Percentiles rank a stretch among this genome's conserved stretches.
These are phyloP conservation scores for Naja naja DNA, from an alignment of 2,113 vertebrate species.

Conservation along the genomic window DNA sequence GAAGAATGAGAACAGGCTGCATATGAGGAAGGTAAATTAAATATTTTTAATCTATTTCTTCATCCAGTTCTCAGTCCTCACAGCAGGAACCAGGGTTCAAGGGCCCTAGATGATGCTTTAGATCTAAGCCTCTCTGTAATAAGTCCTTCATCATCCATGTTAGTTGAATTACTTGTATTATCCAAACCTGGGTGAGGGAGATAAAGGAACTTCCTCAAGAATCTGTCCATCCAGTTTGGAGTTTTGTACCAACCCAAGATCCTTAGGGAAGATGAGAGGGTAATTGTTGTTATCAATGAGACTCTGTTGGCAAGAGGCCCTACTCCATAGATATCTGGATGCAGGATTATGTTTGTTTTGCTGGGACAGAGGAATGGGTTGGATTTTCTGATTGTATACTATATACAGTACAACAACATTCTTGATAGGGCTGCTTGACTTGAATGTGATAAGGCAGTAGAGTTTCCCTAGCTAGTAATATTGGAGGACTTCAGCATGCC, in stretches of 20 bases:
- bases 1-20: background rate
- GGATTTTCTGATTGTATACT: background rate
- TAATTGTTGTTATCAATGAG: background rate
- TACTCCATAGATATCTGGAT: background rate
- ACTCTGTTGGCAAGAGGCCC: background rate
- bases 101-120: background rate
- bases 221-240: background rate
- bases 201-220: background rate
- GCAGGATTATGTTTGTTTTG: background rate
- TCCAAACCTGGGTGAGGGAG: background rate
- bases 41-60: background rate
- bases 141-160: background rate
- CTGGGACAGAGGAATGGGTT: background rate
- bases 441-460: background rate
- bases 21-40: background rate
- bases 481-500: background rate
- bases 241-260: background rate
- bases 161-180: background rate
- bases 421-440: background rate
- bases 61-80: background rate
- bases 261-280: background rate
- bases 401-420: background rate
- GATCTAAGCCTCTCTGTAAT: background rate
- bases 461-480: background rate
- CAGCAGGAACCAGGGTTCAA: background rate